Evolutionary conservation across 2,113 vertebrate species (phyloP).

Genomic region (Plecotus auritus): DNA sequence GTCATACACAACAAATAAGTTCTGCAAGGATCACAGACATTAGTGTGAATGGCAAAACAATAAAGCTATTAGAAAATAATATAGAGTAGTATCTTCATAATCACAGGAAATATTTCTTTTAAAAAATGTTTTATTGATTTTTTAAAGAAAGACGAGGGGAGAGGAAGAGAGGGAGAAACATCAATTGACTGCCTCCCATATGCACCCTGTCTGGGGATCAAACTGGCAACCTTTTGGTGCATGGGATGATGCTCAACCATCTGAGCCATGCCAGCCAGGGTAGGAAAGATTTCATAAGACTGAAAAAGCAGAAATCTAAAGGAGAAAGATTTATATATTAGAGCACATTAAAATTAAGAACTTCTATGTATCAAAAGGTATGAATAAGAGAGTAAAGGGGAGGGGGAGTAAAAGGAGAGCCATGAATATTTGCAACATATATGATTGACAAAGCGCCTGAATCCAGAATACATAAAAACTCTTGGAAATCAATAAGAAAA

Average conservation of each 20-base stretch:
- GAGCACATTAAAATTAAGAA: not conserved
- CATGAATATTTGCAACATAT: not conserved
- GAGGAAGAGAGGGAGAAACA: too few relatives aligned
- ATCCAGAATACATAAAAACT: constrained; percentile 2
- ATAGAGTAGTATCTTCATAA: not conserved
- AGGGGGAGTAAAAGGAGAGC: not conserved
- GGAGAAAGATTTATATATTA: not conserved
- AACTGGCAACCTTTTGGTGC: too few relatives aligned
- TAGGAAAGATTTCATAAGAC: not conserved
- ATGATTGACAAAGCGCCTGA: not conserved
- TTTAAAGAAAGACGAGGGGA: too few relatives aligned
- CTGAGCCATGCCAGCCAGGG: too few relatives aligned
- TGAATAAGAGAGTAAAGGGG: not conserved
- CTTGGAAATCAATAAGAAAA: not conserved
- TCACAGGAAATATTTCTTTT: not conserved
- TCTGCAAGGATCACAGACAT: not conserved
- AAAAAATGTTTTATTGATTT: too few relatives aligned
- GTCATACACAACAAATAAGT: not conserved
- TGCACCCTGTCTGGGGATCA: too few relatives aligned
- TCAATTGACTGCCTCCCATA: too few relatives aligned
- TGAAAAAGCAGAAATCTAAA: not conserved
- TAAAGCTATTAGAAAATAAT: not conserved
- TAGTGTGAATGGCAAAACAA: not conserved
- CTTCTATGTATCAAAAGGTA: not conserved
- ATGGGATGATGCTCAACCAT: too few relatives aligned